A percentile compares a stretch with the other conserved stretches of the same genome.
Conservation (phyloP, 1,140 invertebrate genomes). For the Saccostrea cuccullata region DNA sequence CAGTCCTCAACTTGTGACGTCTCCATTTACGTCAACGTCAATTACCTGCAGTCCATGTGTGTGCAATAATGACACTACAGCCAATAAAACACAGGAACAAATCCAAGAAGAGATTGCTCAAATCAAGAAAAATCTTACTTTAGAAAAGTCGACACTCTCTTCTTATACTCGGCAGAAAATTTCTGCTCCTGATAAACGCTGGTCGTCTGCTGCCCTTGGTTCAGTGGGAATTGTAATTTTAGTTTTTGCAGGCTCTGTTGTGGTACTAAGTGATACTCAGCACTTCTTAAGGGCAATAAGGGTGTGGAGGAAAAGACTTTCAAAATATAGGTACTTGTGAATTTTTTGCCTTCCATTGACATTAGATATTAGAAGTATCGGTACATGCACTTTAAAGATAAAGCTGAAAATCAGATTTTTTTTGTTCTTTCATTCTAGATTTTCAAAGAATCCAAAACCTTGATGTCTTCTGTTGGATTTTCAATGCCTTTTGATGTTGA, state of each 20-base stretch:
- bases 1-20: neutral
- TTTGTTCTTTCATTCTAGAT: neutral
- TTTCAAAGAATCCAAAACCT: neutral
- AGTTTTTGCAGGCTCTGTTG: neutral
- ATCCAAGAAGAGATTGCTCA: slow-evolving; percentile 2
- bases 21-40: neutral
- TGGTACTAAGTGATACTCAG: slow-evolving; percentile 26
- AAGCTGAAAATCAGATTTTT: neutral
- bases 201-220: slow-evolving; percentile 28
- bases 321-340: neutral
- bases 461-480: neutral
- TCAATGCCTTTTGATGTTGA: too few species aligned
- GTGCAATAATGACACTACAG: neutral
- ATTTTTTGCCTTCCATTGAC: neutral
- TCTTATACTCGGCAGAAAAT: neutral
- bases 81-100: slow-evolving; percentile 1
- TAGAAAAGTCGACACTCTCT: slow-evolving; percentile 25
- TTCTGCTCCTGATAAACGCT: neutral
- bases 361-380: too few species aligned
- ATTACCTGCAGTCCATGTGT: neutral
- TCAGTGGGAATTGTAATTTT: neutral
- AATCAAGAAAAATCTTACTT: neutral
- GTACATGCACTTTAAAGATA: neutral
- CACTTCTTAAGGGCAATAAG: neutral
- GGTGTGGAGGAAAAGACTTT: neutral